Percentiles rank a stretch among this genome's conserved stretches.
Evolutionary conservation across 2,797 vertebrate species (phyloP).

Genomic region (Phataginus tetradactyla): DNA sequence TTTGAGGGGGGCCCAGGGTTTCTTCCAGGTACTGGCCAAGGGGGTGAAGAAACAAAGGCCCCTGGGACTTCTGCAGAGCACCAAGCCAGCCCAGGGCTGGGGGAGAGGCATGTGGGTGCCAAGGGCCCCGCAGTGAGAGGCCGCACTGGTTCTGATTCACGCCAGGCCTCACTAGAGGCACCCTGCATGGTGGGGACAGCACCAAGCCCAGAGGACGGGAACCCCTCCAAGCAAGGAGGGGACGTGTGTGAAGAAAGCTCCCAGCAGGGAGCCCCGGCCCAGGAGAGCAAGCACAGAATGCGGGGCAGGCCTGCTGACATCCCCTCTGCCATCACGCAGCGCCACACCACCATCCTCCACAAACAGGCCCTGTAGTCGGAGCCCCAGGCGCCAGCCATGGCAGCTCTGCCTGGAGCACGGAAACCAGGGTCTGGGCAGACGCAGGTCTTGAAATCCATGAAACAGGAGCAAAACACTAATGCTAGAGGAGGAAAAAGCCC

Average conservation of each 20-base stretch:
- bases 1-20: not conserved
- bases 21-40: too few species aligned
- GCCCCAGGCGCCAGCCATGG: not conserved
- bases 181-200: too few species aligned
- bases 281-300: not conserved
- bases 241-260: not conserved
- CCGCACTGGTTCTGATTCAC: rapidly evolving
- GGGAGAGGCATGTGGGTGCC: rapidly evolving
- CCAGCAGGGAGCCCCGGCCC: not conserved
- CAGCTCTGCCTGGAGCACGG: rapidly evolving
- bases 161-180: not conserved
- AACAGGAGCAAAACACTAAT: not conserved
- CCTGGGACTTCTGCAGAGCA: not conserved
- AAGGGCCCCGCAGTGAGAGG: rapidly evolving
- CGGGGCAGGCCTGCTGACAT: too few species aligned
- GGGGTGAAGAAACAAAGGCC: not conserved
- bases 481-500: too few species aligned
- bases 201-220: not conserved
- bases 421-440: not conserved
- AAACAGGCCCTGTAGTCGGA: too few species aligned
- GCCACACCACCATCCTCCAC: not conserved
- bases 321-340: not conserved
- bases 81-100: too few species aligned
- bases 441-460: not conserved
- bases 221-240: not conserved